Percentiles rank a stretch among this genome's conserved stretches.
Evolutionary conservation across 2,797 vertebrate species (phyloP).

Genomic region (Hypotaenidia philippensis): DNA sequence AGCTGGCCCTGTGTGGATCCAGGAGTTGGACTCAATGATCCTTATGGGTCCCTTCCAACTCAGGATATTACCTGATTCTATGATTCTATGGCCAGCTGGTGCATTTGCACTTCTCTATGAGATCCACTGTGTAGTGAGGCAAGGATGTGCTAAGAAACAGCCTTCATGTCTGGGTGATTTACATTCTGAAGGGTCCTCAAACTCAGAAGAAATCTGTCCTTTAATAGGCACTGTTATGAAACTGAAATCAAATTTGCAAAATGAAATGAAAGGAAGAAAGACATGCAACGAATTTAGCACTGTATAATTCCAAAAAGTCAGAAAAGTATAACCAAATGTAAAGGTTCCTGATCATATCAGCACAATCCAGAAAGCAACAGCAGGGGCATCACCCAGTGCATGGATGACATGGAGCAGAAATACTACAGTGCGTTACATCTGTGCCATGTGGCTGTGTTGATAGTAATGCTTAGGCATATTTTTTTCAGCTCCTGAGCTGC

Average conservation of each 20-base stretch:
- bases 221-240: background rate
- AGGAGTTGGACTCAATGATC: too few relatives aligned
- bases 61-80: too few relatives aligned
- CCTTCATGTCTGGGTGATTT: fast-evolving
- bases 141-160: background rate
- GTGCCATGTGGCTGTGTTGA: background rate
- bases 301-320: background rate
- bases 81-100: background rate
- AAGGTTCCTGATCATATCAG: background rate
- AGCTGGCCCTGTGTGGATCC: too few relatives aligned
- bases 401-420: fast-evolving
- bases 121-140: background rate
- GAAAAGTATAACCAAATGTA: background rate
- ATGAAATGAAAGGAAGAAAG: background rate
- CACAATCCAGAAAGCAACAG: background rate
- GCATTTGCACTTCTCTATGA: background rate
- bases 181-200: background rate
- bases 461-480: fast-evolving
- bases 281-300: background rate
- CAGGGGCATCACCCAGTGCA: background rate
- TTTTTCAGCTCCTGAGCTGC: background rate
- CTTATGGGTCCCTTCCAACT: too few relatives aligned
- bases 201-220: background rate
- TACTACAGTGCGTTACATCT: fast-evolving
- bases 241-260: background rate